Percentiles rank a stretch among this genome's conserved stretches.
Evolutionary conservation across 2,888 invertebrate genomes (phyloP).

Genomic region (Eugnorisma glareosa): DNA sequence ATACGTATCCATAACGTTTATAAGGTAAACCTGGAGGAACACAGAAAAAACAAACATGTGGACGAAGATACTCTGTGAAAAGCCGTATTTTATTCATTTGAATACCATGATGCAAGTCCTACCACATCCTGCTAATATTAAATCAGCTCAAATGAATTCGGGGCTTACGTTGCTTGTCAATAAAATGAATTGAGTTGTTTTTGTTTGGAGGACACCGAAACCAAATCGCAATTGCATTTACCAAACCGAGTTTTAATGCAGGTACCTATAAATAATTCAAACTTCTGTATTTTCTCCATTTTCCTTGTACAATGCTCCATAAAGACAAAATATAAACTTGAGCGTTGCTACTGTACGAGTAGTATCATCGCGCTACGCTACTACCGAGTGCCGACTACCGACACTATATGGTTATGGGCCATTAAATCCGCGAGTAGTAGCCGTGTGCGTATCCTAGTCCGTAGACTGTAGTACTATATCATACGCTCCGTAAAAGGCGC

Average conservation of each 20-base stretch:
- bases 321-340: neutral
- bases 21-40: neutral
- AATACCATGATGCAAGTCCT: neutral
- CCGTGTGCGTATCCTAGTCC: constrained; percentile 25
- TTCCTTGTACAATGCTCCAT: neutral
- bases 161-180: neutral
- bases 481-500: constrained; percentile 13
- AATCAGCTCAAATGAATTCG: neutral
- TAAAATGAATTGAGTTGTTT: neutral
- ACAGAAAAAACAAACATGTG: neutral
- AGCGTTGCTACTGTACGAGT: constrained; percentile 1
- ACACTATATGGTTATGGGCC: constrained; percentile 46
- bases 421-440: constrained; percentile 40
- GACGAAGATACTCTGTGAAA: neutral
- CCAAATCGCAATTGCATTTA: neutral
- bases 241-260: neutral
- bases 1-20: neutral
- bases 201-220: neutral
- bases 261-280: neutral
- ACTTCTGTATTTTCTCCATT: constrained; percentile 5
- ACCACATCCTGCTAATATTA: neutral
- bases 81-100: neutral
- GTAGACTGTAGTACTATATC: constrained; percentile 2
- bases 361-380: constrained; percentile 24
- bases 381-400: constrained; percentile 16